These are phyloP conservation scores for Drosophila longiperda DNA, from an alignment of 2,888 invertebrate genomes.

Conservation along the genomic window DNA sequence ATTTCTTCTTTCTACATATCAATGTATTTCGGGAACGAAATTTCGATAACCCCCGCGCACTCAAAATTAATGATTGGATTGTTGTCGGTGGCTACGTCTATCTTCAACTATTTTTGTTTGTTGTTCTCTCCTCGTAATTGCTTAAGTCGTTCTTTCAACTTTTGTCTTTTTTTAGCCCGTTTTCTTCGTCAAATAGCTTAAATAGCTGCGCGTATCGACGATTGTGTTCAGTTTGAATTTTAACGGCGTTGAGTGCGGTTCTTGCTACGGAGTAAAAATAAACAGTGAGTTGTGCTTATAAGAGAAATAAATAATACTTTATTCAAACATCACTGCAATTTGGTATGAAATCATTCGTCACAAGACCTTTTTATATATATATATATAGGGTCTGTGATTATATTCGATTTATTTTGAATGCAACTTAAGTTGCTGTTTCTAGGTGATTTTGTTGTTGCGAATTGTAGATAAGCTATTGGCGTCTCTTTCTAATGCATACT, in stretches of 20 bases:
- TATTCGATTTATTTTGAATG: background rate
- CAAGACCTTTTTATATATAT: background rate
- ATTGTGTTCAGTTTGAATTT: conserved; percentile 61
- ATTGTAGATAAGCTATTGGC: conserved; percentile 25
- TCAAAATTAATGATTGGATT: conserved; percentile 13
- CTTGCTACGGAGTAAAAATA: conserved; percentile 13
- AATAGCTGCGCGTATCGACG: conserved; percentile 38
- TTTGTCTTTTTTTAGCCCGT: conserved; percentile 9
- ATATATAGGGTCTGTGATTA: conserved; percentile 4
- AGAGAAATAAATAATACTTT: background rate
- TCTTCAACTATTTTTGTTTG: conserved; percentile 13
- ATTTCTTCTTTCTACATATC: too few species aligned
- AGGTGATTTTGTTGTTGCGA: conserved; percentile 13
- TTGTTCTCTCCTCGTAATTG: conserved; percentile 20
- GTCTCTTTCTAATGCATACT: background rate
- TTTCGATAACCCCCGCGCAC: conserved; percentile 11
- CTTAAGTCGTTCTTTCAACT: conserved; percentile 1
- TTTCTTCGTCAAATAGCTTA: conserved; percentile 48
- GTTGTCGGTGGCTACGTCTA: background rate
- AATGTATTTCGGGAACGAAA: background rate
- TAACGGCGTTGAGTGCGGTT: conserved; percentile 51
- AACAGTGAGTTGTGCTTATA: conserved; percentile 50
- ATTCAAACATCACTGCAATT: background rate
- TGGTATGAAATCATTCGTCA: background rate
- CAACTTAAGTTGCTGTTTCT: background rate